Conservation (phyloP, 2,888 invertebrate genomes). For the Orchesellides sinensis region DNA sequence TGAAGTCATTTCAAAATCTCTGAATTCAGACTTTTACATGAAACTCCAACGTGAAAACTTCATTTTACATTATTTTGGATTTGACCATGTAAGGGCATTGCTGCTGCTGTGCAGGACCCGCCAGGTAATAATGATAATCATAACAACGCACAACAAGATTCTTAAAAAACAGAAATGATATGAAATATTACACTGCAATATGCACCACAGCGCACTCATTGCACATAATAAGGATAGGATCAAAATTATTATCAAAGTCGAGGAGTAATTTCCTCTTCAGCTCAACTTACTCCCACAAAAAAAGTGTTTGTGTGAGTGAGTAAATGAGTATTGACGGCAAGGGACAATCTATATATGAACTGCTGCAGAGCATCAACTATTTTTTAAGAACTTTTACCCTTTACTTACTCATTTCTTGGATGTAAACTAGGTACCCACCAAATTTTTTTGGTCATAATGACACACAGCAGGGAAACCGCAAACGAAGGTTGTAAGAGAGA, state of each 20-base stretch:
- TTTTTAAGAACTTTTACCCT: neutral
- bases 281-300: too few species aligned
- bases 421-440: slow-evolving; percentile 34
- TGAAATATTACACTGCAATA: neutral
- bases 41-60: slow-evolving; percentile 47
- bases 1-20: too few species aligned
- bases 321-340: too few species aligned
- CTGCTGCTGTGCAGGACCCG: neutral
- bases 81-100: slow-evolving; percentile 46
- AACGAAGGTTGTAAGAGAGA: slow-evolving; percentile 5
- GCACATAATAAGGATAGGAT: too few species aligned
- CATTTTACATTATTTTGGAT: slow-evolving; percentile 12
- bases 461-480: slow-evolving; percentile 55
- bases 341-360: too few species aligned
- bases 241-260: too few species aligned
- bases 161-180: neutral
- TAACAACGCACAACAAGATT: neutral
- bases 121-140: neutral
- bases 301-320: too few species aligned
- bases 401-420: neutral
- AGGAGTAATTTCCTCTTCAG: too few species aligned
- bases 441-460: slow-evolving; percentile 58
- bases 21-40: too few species aligned
- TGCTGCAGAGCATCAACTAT: too few species aligned
- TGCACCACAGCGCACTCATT: too few species aligned